Evolutionary conservation across 2,797 vertebrate genomes (phyloP), one percentile per base, ranked within the genome.

Genomic region (Periparus ater): DNA sequence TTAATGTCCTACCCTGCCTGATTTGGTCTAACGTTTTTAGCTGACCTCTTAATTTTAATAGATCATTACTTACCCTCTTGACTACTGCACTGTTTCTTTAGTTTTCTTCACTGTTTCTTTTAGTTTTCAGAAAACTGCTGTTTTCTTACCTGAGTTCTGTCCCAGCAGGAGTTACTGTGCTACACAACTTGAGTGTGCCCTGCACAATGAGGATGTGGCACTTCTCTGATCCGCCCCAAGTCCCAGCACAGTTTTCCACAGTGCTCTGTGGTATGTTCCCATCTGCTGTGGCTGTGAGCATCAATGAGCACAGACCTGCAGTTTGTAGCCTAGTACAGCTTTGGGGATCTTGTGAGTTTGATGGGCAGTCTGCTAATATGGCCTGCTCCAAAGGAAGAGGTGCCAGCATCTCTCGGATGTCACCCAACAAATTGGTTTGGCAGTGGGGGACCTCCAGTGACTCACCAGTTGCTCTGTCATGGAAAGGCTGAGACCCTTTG

Each of bases 401-500:
- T 54, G 32, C 67, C 10, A 23, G 7, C 61, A 20, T 47, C 51
- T 79, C 71, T 88, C 5, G 14, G 58, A 90, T 74, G 26, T 23
- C 42, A 63, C 61, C 77, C 70, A 80, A 17, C 62, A 60, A 11
- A 40, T 77, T 34, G 62, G 17, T 63, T 53, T 81, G 80, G 38
- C n/a, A 65, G 42, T 8, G 26, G 44, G 60, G 61, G 25, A 27
- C 71, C 47, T 75, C 54, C 73, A 60, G 1, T 95, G 93, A 94
- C 45, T 91, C 83, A 92, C 84, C 54, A 47, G 34, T 38, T 87
- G 42, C 6, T 29, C 83, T 66, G 44, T 63, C 47, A 14, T 85
- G 88, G 91, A 57, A 86, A 94, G 55, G 25, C n/a, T 85, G 85
- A 89, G 86, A 90, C 11, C 53, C 50, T 93, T 88, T 82, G 29